Conservation (phyloP, 2,113 vertebrate species). For the Ochotona curzoniae region DNA sequence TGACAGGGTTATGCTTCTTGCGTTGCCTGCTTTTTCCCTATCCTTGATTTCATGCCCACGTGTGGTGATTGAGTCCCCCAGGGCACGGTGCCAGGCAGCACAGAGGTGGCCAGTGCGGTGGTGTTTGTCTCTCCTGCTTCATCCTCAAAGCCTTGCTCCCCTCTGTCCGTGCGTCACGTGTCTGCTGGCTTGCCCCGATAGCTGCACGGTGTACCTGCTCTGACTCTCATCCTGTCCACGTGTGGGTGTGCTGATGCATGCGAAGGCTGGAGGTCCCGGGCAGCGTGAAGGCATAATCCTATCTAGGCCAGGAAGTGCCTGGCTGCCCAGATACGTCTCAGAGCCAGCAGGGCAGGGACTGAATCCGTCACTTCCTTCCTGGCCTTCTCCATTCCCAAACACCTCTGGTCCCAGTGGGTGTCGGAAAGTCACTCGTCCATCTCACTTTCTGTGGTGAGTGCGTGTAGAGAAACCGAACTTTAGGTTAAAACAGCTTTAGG, state of each 20-base stretch:
- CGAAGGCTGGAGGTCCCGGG: conserved; percentile 8
- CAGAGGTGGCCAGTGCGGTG: neutral
- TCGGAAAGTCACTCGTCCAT: conserved; percentile 46
- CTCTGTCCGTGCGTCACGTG: neutral
- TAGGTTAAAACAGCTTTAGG: neutral
- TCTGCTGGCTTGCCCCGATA: conserved; percentile 13
- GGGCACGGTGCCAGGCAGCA: conserved; percentile 8
- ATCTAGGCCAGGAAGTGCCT: conserved; percentile 69
- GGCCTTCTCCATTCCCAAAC: conserved; percentile 33
- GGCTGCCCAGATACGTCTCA: conserved; percentile 60
- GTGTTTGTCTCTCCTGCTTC: conserved; percentile 24
- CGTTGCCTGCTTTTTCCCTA: neutral
- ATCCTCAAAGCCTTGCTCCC: neutral
- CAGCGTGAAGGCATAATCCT: neutral
- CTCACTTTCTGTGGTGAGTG: conserved; percentile 42
- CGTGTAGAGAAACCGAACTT: neutral
- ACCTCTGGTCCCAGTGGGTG: neutral
- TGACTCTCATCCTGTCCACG: conserved; percentile 22
- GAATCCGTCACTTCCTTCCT: conserved; percentile 65
- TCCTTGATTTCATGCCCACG: conserved; percentile 57
- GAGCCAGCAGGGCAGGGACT: conserved; percentile 43
- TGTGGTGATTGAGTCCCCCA: conserved; percentile 40
- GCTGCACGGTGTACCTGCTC: conserved; percentile 24
- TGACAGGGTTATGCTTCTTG: conserved; percentile 43
- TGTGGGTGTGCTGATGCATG: conserved; percentile 41